These are phyloP conservation scores for Zaprionus tsacasi DNA, from an alignment of 1,140 invertebrate genomes.

Conservation along the genomic window DNA sequence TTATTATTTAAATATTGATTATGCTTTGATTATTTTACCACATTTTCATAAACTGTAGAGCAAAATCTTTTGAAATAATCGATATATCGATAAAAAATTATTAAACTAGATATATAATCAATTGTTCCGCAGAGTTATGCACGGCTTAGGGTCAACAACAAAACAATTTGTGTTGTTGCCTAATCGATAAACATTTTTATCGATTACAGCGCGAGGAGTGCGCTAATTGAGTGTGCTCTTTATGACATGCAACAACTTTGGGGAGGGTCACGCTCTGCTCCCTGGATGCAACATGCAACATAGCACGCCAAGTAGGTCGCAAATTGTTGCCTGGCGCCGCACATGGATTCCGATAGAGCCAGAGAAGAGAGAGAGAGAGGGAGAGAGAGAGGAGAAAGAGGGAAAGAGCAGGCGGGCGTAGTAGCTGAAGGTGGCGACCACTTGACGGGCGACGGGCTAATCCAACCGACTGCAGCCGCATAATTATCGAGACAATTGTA, in stretches of 20 bases:
- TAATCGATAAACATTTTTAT: conserved; percentile 1
- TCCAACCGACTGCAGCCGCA: not conserved
- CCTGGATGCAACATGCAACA: conserved; percentile 8
- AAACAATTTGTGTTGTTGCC: conserved; percentile 38
- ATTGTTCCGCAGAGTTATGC: conserved; percentile 72
- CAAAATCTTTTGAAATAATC: no score
- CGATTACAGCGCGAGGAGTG: conserved; percentile 13
- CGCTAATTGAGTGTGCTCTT: not conserved
- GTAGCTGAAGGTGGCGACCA: conserved; percentile 4
- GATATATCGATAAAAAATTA: no score
- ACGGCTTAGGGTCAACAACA: conserved; percentile 67
- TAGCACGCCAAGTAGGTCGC: conserved; percentile 23
- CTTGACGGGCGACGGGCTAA: conserved; percentile 9
- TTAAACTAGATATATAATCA: no score
- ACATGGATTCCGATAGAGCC: not conserved
- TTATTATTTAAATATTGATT: no score
- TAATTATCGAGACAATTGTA: conserved; percentile 1
- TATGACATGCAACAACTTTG: conserved; percentile 1
- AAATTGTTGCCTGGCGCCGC: conserved; percentile 22
- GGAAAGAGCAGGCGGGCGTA: not conserved
- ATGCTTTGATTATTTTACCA: no score
- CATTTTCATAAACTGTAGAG: no score
- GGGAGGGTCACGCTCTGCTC: not conserved
- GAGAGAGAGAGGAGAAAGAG: not conserved
- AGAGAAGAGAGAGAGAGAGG: no score